phyloP scores from a whole-genome alignment of 2,113 vertebrate species.

The Panurus biarmicus region DNA sequence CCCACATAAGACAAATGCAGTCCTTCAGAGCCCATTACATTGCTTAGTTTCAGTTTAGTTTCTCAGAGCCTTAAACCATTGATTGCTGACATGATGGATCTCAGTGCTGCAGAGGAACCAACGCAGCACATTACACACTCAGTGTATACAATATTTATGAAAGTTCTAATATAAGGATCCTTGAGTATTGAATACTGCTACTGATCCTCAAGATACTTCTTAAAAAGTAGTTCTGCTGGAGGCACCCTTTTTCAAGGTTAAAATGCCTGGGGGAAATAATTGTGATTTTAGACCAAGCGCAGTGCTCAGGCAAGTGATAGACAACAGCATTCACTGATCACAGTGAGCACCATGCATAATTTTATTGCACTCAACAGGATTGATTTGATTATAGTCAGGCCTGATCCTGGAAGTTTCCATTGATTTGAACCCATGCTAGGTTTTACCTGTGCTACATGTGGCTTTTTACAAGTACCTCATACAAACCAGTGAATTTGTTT shows the following conservation, averaged over 20 bases:
- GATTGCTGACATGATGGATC: neutral
- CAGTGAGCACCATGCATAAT: neutral
- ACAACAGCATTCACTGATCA: neutral
- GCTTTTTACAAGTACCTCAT: neutral
- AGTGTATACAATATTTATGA: slow-evolving; percentile 1
- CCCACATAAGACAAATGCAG: neutral
- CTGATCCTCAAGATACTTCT: neutral
- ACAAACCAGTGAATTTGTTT: neutral
- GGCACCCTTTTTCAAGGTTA: neutral
- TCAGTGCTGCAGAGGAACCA: neutral
- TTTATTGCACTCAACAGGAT: neutral
- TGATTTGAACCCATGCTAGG: neutral
- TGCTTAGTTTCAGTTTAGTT: neutral
- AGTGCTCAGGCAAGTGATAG: neutral
- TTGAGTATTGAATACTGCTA: neutral
- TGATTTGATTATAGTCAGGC: neutral
- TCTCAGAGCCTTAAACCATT: neutral
- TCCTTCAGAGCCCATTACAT: neutral
- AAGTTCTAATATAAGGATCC: neutral
- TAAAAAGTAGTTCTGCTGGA: neutral
- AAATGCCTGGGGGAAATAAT: neutral
- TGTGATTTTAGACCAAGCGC: neutral
- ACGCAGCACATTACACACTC: neutral
- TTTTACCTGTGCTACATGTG: neutral
- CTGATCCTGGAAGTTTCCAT: neutral